A percentile compares a stretch with the other conserved stretches of the same genome.
Conservation (phyloP, 2,888 invertebrate genomes). For the Craniophora ligustri region DNA sequence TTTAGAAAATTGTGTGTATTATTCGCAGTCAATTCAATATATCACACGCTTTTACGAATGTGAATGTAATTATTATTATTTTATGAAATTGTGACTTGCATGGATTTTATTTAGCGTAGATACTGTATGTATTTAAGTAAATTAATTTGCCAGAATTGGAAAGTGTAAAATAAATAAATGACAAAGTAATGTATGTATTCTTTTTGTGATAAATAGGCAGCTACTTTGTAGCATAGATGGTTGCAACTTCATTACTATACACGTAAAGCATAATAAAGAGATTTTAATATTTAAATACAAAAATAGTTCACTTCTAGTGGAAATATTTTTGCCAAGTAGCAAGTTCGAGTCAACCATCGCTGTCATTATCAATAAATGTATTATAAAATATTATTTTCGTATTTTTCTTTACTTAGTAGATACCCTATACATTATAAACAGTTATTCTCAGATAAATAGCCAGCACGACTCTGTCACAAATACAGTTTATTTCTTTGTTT, state of each 20-base stretch:
- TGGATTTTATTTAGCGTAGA: conserved; percentile 74
- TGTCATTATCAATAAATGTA: conserved; percentile 89
- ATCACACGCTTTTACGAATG: conserved; percentile 78
- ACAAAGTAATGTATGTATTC: conserved; percentile 78
- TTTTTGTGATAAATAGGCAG: conserved; percentile 83
- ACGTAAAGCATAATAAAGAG: conserved; percentile 84
- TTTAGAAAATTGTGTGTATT: conserved; percentile 79
- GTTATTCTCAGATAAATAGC: too few relatives aligned
- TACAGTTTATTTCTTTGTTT: too few relatives aligned
- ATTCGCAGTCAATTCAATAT: conserved; percentile 83
- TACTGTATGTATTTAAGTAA: conserved; percentile 60
- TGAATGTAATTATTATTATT: conserved; percentile 70
- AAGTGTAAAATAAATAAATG: conserved; percentile 77
- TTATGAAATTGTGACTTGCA: conserved; percentile 66
- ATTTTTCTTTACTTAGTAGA: conserved; percentile 56
- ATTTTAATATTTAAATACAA: conserved; percentile 86
- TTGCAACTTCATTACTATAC: conserved; percentile 80
- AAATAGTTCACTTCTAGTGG: conserved; percentile 86
- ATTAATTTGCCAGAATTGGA: conserved; percentile 78
- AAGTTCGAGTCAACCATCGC: conserved; percentile 87
- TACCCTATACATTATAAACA: conserved; percentile 5
- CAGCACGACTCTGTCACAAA: too few relatives aligned
- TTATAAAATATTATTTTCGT: conserved; percentile 77
- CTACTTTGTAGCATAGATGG: conserved; percentile 83
- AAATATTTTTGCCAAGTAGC: conserved; percentile 88